Percentiles rank a stretch among this genome's conserved stretches.
These are phyloP conservation scores for Myopa testacea DNA, from an alignment of 2,888 invertebrate genomes.

Conservation along the genomic window DNA sequence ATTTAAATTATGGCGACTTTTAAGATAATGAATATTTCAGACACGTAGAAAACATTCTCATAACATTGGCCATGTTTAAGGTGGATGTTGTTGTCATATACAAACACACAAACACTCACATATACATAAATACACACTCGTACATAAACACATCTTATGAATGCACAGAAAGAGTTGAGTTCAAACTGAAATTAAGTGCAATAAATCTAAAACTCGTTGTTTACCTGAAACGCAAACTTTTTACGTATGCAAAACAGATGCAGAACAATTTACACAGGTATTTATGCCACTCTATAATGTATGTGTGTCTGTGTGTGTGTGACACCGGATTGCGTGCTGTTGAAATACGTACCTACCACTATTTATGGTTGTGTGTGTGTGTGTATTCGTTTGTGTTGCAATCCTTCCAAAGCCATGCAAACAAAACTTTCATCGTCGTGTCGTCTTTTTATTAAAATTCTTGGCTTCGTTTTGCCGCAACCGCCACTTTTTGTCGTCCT, in stretches of 20 bases:
- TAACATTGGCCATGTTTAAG: neutral
- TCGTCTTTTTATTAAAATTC: neutral
- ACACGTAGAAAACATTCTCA: neutral
- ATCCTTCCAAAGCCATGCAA: neutral
- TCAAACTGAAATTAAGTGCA: constrained; percentile 33
- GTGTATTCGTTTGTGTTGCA: neutral
- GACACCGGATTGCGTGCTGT: neutral
- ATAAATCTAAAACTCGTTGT: constrained; percentile 31
- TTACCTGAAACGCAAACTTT: constrained; percentile 32
- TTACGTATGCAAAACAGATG: constrained; percentile 3
- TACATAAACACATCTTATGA: neutral
- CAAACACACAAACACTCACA: neutral
- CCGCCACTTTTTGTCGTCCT: neutral
- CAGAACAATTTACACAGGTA: neutral
- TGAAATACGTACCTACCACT: neutral
- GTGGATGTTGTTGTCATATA: neutral
- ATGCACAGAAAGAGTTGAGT: neutral
- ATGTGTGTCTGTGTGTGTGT: neutral
- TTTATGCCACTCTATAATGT: neutral
- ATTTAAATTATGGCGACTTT: neutral
- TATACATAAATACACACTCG: neutral
- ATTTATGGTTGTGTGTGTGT: neutral
- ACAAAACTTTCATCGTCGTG: neutral
- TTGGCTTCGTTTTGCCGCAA: neutral
- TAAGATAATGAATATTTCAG: neutral